Conservation (phyloP, 2,888 invertebrate species). For the Caenorhabditis becei region DNA sequence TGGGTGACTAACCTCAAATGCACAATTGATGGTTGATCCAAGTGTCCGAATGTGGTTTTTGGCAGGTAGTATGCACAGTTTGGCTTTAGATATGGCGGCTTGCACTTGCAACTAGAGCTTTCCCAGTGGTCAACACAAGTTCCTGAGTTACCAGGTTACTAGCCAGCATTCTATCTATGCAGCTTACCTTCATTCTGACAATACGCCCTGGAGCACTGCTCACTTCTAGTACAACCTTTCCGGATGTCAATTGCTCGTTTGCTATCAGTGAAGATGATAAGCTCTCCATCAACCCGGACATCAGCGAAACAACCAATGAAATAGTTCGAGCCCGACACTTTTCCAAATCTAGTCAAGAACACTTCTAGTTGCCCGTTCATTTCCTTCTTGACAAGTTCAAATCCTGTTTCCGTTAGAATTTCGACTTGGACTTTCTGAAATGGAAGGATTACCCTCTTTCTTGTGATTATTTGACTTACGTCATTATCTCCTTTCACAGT, state of each 20-base stretch:
- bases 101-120: constrained; percentile 72
- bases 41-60: constrained; percentile 78
- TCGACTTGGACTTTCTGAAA: constrained; percentile 48
- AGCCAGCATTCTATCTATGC: not conserved
- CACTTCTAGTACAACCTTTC: constrained; percentile 70
- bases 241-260: constrained; percentile 59
- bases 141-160: constrained; percentile 39
- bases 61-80: constrained; percentile 71
- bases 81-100: constrained; percentile 76
- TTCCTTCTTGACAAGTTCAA: constrained; percentile 17
- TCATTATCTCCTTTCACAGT: constrained; percentile 38
- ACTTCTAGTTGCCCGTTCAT: constrained; percentile 39
- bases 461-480: constrained; percentile 14
- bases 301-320: constrained; percentile 78
- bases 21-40: constrained; percentile 62
- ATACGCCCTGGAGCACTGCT: constrained; percentile 72
- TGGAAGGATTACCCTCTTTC: not conserved
- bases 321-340: constrained; percentile 56
- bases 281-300: constrained; percentile 64
- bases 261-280: constrained; percentile 58
- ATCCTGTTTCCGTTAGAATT: constrained; percentile 42
- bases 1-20: constrained; percentile 49
- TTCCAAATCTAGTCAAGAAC: constrained; percentile 65
- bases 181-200: constrained; percentile 72
- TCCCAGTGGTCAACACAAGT: constrained; percentile 77